Evolutionary conservation across 2,797 vertebrate genomes (phyloP), one percentile per base, ranked within the genome.

Genomic region (Rallus crepitans): DNA sequence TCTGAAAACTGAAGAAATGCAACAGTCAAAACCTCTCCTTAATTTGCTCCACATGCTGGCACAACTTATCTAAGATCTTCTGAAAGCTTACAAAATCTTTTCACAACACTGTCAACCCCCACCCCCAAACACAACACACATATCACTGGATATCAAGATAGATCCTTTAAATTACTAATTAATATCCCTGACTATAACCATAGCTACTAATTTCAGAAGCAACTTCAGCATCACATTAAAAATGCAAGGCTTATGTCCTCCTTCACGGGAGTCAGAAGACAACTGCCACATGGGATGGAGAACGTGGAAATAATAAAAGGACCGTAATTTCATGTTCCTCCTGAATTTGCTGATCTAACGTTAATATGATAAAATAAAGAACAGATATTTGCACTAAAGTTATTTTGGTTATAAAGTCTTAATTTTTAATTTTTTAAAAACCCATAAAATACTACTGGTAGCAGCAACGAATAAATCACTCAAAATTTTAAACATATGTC

Each of bases 91-190:
- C 0, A n/a, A 71, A 81, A 66, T 14, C 31, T 57, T 68, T 21
- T 14, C 33, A 19, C 9, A 8, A 45, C 42, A 42, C 42, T 42
- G 42, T 45, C 42, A 45, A 45, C 8, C 42, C 42, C 18, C 42
- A 45, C 42, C 42, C 8, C 42, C 42, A 45, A 47, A 47, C 47
- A 47, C 47, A 47, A 23, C 21, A 47, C 19, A 47, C 21, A 12
- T 4, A 10, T 12, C 15, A 5, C 3, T 11, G 9, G 11, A 3
- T 23, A 55, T 4, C 59, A 72, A 14, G 0, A 1, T 24, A n/a
- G n/a, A 48, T 4, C 39, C 52, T 23, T 81, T 15, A 7, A 17
- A 7, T 12, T 7, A 30, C 47, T 45, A 45, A 45, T 45, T 47
- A 45, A 17, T 17, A 37, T 3, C 39, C 33, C 15, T 2, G 1